Evolutionary conservation across 2,888 invertebrate species (phyloP), one percentile per base, ranked within the genome.

Genomic region (Unio delphinus): DNA sequence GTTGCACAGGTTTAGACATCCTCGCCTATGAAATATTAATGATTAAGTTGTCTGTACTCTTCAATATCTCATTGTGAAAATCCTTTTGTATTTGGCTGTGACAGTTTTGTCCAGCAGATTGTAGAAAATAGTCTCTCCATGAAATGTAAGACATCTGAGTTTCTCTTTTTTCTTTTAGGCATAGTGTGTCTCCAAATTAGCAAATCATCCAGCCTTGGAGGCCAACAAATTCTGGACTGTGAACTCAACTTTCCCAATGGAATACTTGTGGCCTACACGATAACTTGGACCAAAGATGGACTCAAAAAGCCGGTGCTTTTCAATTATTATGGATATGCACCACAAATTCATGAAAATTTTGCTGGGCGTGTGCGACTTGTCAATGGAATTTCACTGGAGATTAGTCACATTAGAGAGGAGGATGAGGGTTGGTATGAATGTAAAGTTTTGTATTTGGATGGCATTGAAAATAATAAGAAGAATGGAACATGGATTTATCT

Each of bases 281-380:
- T 98, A 92, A 96, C 97, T 93, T 98, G 98, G 98, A 96, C 96
- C 94, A 98, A 97, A 95, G 96, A 97, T 95, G 96, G 96, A 90
- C 94, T 96, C 92, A 96, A 96, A 92, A 95, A 96, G 91, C 97
- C 97, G 86, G 96, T 98, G 91, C 97, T 97, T 93, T 96, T 97
- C 92, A 97, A 97, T 95, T 98, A 97, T 93, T 96, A 97, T 92
- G 96, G 96, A 90, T 98, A 98, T 92, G 96, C 96, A 85, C 96
- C 97, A 81, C 98, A 97, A 93, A 95, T 96, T 91, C 97, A 95
- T 87, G 95, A 95, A 82, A 69, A 71, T 34, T 84, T 78, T 72
- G 58, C 68, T 30, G 81, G 69, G 15, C 78, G 86, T 23, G 74
- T 83, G 56, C 73, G 95, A 95, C 63, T 80, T 61, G 76, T 80